phyloP scores from a whole-genome alignment of 2,888 invertebrate genomes.

The Buathra laborator region DNA sequence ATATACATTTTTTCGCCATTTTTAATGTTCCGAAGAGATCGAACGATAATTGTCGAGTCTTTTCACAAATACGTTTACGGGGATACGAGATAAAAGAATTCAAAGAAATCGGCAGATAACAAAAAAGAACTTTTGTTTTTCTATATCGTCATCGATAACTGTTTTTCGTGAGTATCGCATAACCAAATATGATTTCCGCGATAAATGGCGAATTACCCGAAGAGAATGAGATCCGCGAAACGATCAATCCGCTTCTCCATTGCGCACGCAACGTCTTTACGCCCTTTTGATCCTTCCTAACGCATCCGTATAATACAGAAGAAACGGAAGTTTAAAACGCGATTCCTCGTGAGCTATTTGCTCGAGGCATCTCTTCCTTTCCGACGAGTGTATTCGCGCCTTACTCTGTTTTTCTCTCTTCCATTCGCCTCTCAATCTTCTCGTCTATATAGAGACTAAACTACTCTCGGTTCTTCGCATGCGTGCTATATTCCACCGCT shows the following conservation, averaged over 20 bases:
- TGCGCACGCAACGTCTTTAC: slow-evolving; percentile 61
- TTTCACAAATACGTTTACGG: not conserved
- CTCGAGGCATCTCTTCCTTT: slow-evolving; percentile 32
- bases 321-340: slow-evolving; percentile 70
- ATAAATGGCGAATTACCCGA: slow-evolving; percentile 75
- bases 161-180: too few relatives aligned
- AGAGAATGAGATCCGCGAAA: slow-evolving; percentile 66
- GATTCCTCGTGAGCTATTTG: slow-evolving; percentile 26
- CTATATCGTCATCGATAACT: too few relatives aligned
- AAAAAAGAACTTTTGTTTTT: too few relatives aligned
- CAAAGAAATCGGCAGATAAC: too few relatives aligned
- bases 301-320: slow-evolving; percentile 40
- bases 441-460: slow-evolving; percentile 29
- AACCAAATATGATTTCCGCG: slow-evolving; percentile 66
- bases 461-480: slow-evolving; percentile 28
- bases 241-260: slow-evolving; percentile 71
- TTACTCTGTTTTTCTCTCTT: slow-evolving; percentile 21
- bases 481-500: slow-evolving; percentile 35
- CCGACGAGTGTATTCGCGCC: slow-evolving; percentile 35
- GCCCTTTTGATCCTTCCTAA: slow-evolving; percentile 50
- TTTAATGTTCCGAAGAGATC: not conserved
- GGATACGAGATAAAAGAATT: too few relatives aligned
- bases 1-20: not conserved
- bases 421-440: slow-evolving; percentile 46
- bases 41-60: not conserved